phyloP scores from a whole-genome alignment of 2,113 vertebrate genomes.

The Mustela nigripes region DNA sequence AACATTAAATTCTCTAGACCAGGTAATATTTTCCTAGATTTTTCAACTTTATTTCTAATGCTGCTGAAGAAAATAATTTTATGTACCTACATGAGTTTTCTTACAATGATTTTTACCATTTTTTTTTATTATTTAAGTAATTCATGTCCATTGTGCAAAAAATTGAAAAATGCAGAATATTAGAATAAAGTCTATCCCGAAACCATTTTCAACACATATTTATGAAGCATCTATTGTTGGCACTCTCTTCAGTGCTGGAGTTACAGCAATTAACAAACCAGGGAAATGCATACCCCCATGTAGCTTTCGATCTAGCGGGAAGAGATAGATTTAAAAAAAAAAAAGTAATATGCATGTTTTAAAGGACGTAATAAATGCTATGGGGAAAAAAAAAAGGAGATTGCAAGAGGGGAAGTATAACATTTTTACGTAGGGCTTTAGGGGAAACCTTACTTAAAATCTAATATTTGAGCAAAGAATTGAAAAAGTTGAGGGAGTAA shows the following conservation, averaged over 20 bases:
- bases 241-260: background rate
- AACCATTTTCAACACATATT: background rate
- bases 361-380: background rate
- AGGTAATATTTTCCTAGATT: background rate
- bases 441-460: background rate
- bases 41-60: background rate
- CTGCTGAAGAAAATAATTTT: background rate
- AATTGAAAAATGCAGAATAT: background rate
- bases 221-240: background rate
- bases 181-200: background rate
- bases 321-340: background rate
- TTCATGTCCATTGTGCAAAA: background rate
- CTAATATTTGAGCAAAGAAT: background rate
- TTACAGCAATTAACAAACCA: background rate
- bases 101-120: background rate
- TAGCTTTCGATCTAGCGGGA: background rate
- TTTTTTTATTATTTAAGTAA: background rate
- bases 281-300: background rate
- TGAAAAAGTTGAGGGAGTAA: background rate
- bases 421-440: background rate
- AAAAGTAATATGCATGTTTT: background rate
- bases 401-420: background rate
- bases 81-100: background rate
- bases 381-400: background rate
- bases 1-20: background rate